Evolutionary conservation across 2,888 invertebrate genomes (phyloP), one percentile per base, ranked within the genome.

Genomic region (Beris morrisii): DNA sequence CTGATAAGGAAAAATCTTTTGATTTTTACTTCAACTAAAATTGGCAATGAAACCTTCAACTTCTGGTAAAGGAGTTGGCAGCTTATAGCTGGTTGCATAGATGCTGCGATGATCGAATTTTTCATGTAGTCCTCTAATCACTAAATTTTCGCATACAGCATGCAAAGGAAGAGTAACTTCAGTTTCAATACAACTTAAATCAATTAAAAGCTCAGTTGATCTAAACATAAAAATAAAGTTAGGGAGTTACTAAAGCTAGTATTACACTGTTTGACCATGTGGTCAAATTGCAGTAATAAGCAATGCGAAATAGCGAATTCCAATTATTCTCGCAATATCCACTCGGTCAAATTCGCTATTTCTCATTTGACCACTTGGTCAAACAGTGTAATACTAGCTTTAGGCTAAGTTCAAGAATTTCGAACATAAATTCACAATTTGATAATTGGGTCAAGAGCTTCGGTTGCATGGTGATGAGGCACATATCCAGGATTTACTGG

Each of bases 31-130:
- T 52, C 15, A 6, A 15, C 7, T 22, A 15, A 55, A 11, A n/a
- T 38, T 32, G 4, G 32, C n/a, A n/a, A n/a, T 32, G 7, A 32
- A 32, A 55, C 55, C 55, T 32, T 12, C 4, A 15, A 30, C n/a
- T 15, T 38, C 43, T 30, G 58, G 32, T 13, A 28, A 46, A 6
- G 30, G 3, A 9, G 15, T 28, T 12, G 22, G 5, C 22, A 63
- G 28, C n/a, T 52, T 53, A 22, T 5, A 15, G 13, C 43, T 53
- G 12, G 12, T 43, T 30, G 22, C 30, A 44, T 45, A 44, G 6
- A 9, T 4, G 31, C 63, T 63, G 22, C 52, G 13, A 38, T 52
- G 63, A 43, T 63, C 63, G 30, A 53, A 63, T 6, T 32, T 52
- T 48, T 43, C 4, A 52, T 53, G 63, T 11, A 63, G 22, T 15